phyloP scores from a whole-genome alignment of 2,888 invertebrate genomes.

The Noctua janthe region DNA sequence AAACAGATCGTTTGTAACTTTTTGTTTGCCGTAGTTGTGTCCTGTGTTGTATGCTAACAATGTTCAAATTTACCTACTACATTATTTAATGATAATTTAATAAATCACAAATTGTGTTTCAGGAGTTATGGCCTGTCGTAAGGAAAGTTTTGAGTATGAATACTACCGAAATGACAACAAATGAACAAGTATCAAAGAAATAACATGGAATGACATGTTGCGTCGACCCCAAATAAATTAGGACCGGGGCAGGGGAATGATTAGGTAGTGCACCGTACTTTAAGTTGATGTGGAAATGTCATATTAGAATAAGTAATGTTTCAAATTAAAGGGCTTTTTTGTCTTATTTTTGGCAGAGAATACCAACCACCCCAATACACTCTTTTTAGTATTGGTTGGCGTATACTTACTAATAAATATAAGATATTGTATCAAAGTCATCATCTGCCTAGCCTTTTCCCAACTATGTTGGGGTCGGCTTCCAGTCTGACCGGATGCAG shows the following conservation, averaged over 20 bases:
- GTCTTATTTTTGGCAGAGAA: background rate
- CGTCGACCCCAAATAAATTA: background rate
- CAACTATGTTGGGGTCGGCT: no score
- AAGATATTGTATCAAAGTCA: background rate
- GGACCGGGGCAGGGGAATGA: background rate
- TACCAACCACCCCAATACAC: background rate
- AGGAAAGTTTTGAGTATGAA: no score
- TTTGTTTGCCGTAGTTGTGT: background rate
- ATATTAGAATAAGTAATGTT: background rate
- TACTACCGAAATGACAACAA: background rate
- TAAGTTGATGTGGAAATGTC: background rate
- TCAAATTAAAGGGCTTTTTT: background rate
- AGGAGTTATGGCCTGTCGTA: background rate
- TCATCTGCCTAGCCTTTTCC: no score
- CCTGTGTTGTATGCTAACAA: background rate
- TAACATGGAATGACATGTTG: background rate
- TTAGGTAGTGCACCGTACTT: background rate
- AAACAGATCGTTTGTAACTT: background rate
- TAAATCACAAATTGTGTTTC: background rate
- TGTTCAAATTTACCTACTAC: background rate
- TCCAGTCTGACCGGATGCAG: no score
- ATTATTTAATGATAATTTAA: background rate
- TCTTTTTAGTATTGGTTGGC: background rate
- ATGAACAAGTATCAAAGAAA: background rate
- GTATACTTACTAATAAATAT: background rate